Evolutionary conservation across 2,797 vertebrate species (phyloP), one percentile per base, ranked within the genome.

Genomic region (Ctenosaura bakeri): DNA sequence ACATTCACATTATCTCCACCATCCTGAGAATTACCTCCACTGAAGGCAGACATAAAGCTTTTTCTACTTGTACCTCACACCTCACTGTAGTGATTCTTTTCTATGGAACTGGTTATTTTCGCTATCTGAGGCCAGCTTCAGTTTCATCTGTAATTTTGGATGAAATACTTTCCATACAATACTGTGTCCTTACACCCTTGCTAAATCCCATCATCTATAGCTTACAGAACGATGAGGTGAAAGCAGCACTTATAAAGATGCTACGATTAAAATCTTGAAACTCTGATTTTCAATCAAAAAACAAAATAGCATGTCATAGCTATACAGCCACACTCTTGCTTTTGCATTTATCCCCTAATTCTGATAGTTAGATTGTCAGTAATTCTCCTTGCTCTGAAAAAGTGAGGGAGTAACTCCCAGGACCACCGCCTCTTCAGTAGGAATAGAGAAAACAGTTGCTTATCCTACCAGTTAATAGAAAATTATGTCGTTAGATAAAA

Each of bases 61-160:
- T 89, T 73, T 89, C 83, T 3, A 85, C 83, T 6, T 94, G 95
- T 16, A 92, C 93, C 3, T 95, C 95, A 71, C 95, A 95, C 77
- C 92, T 96, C 24, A 93, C 87, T 29, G 93, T 95, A 6, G 91
- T 95, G 8, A 94, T 90, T 3, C 92, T 95, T 9, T 93, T 94
- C 42, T 95, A 94, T 50, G 93, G 92, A 35, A 95, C 89, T 73
- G 93, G 90, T 76, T 93, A 90, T 4, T 66, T 91, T 76, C 93
- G 6, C 13, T 94, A 93, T 50, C 24, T 94, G 74, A 91, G 88
- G 12, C 94, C 90, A n/a, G 38, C 22, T 22, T 77, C 81, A 77
- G 32, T 42, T 32, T 84, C 71, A 16, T 77, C 82, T 64, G 42
- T 84, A 32, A 6, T 84, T 52, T 52, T 77, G 79, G 94, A 95